These are phyloP conservation scores for Nilaparvata lugens DNA, from an alignment of 1,140 invertebrate species.

Conservation along the genomic window DNA sequence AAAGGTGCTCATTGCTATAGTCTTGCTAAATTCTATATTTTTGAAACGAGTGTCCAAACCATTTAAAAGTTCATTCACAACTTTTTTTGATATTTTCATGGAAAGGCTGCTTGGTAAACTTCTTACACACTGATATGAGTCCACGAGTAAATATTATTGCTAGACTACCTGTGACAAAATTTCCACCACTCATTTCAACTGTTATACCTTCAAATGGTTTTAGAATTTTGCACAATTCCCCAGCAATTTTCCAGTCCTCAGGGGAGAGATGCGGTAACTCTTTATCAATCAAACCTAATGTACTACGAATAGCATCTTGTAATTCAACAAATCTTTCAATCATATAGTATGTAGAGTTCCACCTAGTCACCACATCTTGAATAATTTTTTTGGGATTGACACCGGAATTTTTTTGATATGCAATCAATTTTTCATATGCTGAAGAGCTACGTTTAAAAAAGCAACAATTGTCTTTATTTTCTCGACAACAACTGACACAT, in stretches of 20 bases:
- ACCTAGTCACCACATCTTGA: constrained; percentile 30
- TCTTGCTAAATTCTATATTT: constrained; percentile 28
- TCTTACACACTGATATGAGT: constrained; percentile 21
- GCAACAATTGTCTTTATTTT: constrained; percentile 3
- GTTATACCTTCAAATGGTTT: constrained; percentile 33
- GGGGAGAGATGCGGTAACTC: constrained; percentile 29
- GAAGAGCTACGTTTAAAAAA: constrained; percentile 1
- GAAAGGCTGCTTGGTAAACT: constrained; percentile 14
- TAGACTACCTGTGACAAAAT: constrained; percentile 24
- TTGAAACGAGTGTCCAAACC: constrained; percentile 29
- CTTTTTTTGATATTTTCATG: too few relatives aligned
- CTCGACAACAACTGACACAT: neutral
- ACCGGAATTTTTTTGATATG: constrained; percentile 5
- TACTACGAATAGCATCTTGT: constrained; percentile 25
- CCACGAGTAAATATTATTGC: constrained; percentile 9
- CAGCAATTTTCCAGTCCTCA: constrained; percentile 29
- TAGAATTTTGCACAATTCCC: constrained; percentile 29
- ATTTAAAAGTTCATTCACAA: constrained; percentile 3
- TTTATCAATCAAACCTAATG: constrained; percentile 29
- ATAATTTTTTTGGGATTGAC: constrained; percentile 24
- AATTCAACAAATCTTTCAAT: constrained; percentile 30
- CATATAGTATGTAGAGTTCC: constrained; percentile 35
- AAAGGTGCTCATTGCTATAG: constrained; percentile 31
- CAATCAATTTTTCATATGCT: neutral
- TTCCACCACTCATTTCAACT: constrained; percentile 33